phyloP scores from a whole-genome alignment of 1,140 invertebrate species.

The Spodoptera frugiperda region DNA sequence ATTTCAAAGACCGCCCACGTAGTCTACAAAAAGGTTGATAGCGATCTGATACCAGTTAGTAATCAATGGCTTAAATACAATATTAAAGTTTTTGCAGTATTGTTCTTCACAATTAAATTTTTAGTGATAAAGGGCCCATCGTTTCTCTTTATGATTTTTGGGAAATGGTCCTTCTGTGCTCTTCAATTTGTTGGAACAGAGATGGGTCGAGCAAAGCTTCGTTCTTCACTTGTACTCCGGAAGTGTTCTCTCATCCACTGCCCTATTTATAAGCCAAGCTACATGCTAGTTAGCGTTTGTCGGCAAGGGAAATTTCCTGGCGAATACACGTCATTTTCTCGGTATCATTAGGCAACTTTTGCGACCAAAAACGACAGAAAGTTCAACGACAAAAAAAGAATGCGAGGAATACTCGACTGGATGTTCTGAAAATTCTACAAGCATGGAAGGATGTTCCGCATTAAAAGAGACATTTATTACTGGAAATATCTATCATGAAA shows the following conservation, averaged over 20 bases:
- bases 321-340: slow-evolving; percentile 42
- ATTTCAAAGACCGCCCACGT: slow-evolving; percentile 1
- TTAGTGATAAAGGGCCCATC: background rate
- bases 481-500: slow-evolving; percentile 22
- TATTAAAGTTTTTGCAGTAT: background rate
- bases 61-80: background rate
- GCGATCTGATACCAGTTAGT: too few relatives aligned
- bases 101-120: background rate
- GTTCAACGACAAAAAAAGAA: slow-evolving; percentile 31
- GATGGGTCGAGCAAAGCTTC: slow-evolving; percentile 67
- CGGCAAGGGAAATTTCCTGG: slow-evolving; percentile 34
- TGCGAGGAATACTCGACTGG: slow-evolving; percentile 42
- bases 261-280: slow-evolving; percentile 77
- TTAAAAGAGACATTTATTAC: slow-evolving; percentile 34
- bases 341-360: slow-evolving; percentile 43
- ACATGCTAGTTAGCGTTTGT: slow-evolving; percentile 43
- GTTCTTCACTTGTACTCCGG: slow-evolving; percentile 62
- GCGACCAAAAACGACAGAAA: slow-evolving; percentile 30
- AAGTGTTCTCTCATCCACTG: slow-evolving; percentile 75
- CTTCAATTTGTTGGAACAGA: slow-evolving; percentile 55
- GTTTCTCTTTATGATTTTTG: background rate
- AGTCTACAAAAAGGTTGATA: background rate
- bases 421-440: slow-evolving; percentile 46
- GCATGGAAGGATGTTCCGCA: slow-evolving; percentile 28
- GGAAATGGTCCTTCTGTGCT: background rate